Evolutionary conservation across 2,113 vertebrate genomes (phyloP).

Genomic region (Malurus melanocephalus): DNA sequence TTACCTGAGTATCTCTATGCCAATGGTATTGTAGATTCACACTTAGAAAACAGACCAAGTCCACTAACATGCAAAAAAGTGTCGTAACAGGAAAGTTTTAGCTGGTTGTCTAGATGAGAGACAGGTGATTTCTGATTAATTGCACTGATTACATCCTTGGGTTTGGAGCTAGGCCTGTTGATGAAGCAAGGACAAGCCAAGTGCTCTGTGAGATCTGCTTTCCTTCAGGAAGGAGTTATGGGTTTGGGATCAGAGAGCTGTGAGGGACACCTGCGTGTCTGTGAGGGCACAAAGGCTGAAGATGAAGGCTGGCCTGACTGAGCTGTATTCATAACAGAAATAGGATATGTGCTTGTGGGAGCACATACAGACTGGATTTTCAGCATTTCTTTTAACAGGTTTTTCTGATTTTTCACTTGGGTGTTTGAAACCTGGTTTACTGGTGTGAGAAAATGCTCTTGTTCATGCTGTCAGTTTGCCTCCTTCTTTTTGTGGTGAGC

Average conservation of each 20-base stretch:
- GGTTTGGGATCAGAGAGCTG: not conserved
- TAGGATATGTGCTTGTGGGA: not conserved
- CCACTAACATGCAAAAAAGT: not conserved
- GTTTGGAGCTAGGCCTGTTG: not conserved
- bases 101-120: not conserved
- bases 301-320: not conserved
- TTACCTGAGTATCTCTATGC: not conserved
- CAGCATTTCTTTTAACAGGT: not conserved
- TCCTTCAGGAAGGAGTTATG: not conserved
- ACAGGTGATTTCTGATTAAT: not conserved
- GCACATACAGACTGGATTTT: not conserved
- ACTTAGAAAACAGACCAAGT: not conserved
- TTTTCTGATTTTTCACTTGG: not conserved
- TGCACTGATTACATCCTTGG: not conserved
- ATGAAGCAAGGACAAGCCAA: not conserved
- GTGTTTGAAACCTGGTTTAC: not conserved
- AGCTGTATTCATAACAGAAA: not conserved
- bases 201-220: not conserved
- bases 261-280: not conserved
- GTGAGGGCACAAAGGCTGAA: rapidly evolving
- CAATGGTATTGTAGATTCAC: not conserved
- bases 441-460: not conserved
- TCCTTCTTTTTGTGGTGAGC: not conserved
- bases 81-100: not conserved
- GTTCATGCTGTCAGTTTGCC: not conserved